Base-by-base conservation (phyloP, 2,888 invertebrate species). In the Campaea margaritaria region DNA sequence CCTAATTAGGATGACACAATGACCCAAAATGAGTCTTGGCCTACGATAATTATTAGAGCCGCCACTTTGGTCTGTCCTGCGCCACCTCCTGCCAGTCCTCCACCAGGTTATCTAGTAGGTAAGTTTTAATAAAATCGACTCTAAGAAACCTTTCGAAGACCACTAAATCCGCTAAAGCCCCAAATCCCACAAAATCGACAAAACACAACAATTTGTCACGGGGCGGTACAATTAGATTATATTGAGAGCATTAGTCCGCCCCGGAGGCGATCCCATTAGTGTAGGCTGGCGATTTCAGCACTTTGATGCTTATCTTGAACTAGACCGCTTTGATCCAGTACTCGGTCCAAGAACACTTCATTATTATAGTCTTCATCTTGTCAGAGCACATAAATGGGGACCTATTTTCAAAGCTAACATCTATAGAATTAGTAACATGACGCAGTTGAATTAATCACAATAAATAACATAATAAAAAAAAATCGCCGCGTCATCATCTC, bases 181-280 rank as follows among this genome's bases (percentile, higher is more conserved):
- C 16, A 48, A 61, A 52, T 51, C 51, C 50, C 3, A 44, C 12
- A 27, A 49, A 57, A 53, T 45, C 45, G 44, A 21, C 34, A 31
- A 72, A 48, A 57, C 44, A 47, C 41, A 42, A 53, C 52, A 57
- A 73, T 72, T 67, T 63, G 67, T 71, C 65, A 67, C 60, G 44
- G 50, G 58, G 21, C 21, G 21, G 21, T 3, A 58, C 64, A 62
- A 75, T 72, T 69, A 71, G 62, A 70, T 69, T 69, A 73, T 44
- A 39, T 73, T 68, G 66, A 66, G 67, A 64, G 57, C 71, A 71
- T 65, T 66, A 60, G 62, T 63, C 43, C 46, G 64, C 71, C 69
- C 63, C 67, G 51, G 53, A 56, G 64, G 67, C 62, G 58, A 67
- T 66, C 67, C 63, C 63, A 73, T 75, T 69, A 75, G 56, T 67